Evolutionary conservation across 2,113 vertebrate genomes (phyloP).

Genomic region (Vulpes lagopus): DNA sequence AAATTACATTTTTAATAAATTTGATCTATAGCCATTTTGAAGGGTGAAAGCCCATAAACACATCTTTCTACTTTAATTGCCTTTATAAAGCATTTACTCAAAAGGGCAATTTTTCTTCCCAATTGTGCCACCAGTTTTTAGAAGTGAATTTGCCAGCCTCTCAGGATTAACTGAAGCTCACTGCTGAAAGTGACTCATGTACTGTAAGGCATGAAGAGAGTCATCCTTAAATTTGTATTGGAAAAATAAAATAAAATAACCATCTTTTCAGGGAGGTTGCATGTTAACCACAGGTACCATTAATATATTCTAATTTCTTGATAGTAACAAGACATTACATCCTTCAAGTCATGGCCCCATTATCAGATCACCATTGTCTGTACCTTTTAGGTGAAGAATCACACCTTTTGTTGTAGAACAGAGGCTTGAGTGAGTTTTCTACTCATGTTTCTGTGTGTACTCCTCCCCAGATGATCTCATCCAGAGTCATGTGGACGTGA

Average conservation of each 20-base stretch:
- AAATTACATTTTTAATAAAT: conserved; percentile 84
- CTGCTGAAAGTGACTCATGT: conserved; percentile 46
- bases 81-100: conserved; percentile 82
- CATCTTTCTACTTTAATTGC: conserved; percentile 82
- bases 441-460: neutral
- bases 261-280: neutral
- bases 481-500: neutral
- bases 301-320: conserved; percentile 26
- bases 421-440: conserved; percentile 28
- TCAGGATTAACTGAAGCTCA: conserved; percentile 55
- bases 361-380: neutral
- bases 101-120: conserved; percentile 81
- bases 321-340: neutral
- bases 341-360: neutral
- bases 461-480: conserved; percentile 47
- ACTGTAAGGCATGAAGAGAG: neutral
- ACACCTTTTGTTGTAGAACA: neutral
- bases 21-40: conserved; percentile 80
- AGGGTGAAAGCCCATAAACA: conserved; percentile 79
- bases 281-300: neutral
- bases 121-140: conserved; percentile 67
- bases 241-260: conserved; percentile 1
- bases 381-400: neutral
- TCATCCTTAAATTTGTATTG: conserved; percentile 12
- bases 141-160: conserved; percentile 67